phyloP scores from a whole-genome alignment of 2,888 invertebrate genomes.

The Eurois occulta region DNA sequence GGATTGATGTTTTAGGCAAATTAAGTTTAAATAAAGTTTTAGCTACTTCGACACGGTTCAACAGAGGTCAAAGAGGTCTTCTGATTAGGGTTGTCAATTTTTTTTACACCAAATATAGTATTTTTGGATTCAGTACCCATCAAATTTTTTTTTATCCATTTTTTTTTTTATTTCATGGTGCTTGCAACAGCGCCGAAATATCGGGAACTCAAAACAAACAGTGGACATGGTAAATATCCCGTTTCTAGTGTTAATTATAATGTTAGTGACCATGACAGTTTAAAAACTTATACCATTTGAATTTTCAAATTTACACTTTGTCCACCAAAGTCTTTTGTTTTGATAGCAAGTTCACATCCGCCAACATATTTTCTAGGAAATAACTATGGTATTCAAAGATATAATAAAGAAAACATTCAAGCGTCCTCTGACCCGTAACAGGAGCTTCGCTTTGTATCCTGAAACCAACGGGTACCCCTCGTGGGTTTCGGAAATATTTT shows the following conservation, averaged over 20 bases:
- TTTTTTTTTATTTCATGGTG: too few relatives aligned
- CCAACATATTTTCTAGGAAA: neutral
- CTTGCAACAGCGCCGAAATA: too few relatives aligned
- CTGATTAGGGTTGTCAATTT: too few relatives aligned
- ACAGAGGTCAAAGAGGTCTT: neutral
- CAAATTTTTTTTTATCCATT: too few relatives aligned
- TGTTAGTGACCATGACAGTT: too few relatives aligned
- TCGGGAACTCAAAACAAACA: too few relatives aligned
- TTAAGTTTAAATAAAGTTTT: conserved; percentile 16
- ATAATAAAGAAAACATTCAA: conserved; percentile 41
- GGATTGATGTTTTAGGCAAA: conserved; percentile 27
- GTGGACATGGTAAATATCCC: too few relatives aligned
- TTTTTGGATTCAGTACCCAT: too few relatives aligned
- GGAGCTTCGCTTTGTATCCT: conserved; percentile 30
- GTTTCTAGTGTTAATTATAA: too few relatives aligned
- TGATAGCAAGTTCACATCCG: neutral
- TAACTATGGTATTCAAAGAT: conserved; percentile 34
- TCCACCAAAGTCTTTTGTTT: neutral
- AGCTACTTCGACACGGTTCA: conserved; percentile 2
- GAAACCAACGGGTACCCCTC: conserved; percentile 16
- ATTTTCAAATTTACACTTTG: neutral
- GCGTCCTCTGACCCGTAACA: conserved; percentile 16
- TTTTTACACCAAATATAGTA: too few relatives aligned
- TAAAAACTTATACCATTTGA: too few relatives aligned
- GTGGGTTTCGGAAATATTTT: conserved; percentile 35